These are phyloP conservation scores for Nymphalis c-album DNA, from an alignment of 2,888 invertebrate genomes.

Conservation along the genomic window DNA sequence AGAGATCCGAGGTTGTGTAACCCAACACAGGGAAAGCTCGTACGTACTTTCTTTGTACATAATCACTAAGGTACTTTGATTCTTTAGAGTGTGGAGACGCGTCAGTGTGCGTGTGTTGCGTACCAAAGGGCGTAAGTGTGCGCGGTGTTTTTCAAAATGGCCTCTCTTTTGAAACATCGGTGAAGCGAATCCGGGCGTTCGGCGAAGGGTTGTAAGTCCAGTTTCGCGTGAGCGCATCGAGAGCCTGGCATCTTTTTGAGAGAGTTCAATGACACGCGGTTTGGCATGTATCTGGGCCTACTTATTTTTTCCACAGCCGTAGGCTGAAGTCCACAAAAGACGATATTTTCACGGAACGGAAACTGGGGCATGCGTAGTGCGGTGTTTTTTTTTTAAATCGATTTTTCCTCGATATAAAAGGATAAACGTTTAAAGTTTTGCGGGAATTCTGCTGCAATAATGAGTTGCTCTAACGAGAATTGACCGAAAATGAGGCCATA, in stretches of 20 bases:
- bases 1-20: constrained; percentile 74
- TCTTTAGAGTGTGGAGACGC: constrained; percentile 47
- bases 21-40: constrained; percentile 77
- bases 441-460: constrained; percentile 44
- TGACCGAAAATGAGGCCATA: constrained; percentile 63
- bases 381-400: constrained; percentile 50
- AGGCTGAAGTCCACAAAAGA: constrained; percentile 65
- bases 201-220: constrained; percentile 47
- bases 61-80: constrained; percentile 54
- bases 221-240: constrained; percentile 47
- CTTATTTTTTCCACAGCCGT: constrained; percentile 65
- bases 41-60: constrained; percentile 73
- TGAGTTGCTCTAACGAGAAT: constrained; percentile 56
- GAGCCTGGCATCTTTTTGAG: constrained; percentile 63
- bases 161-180: constrained; percentile 50
- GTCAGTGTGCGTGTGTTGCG: constrained; percentile 63
- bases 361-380: constrained; percentile 68
- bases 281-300: constrained; percentile 72
- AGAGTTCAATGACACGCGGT: constrained; percentile 75
- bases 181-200: constrained; percentile 56
- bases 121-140: constrained; percentile 55
- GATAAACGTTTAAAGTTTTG: constrained; percentile 46
- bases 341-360: constrained; percentile 64
- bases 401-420: constrained; percentile 60
- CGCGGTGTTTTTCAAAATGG: constrained; percentile 61